Evolutionary conservation across 2,888 invertebrate genomes (phyloP), one percentile per base, ranked within the genome.

Genomic region (Drosophila kokeensis): DNA sequence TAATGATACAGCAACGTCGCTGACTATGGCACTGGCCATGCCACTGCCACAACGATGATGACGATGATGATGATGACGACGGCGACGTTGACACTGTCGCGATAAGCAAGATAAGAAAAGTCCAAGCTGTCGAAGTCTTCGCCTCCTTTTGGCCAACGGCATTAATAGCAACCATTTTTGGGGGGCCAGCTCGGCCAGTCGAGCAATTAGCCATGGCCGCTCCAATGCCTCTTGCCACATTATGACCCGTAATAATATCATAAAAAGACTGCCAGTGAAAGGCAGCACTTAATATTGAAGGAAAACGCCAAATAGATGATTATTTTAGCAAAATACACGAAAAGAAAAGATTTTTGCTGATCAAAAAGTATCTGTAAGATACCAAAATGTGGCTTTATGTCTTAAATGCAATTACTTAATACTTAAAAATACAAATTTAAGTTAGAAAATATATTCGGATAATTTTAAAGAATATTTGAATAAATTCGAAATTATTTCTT

Each of bases 51-150:
- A 58, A 73, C 64, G 81, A 80, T 58, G 76, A 78, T 40, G 59
- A 67, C 34, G 70, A 64, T 48, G 64, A 69, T 45, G 69, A 71
- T 30, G 58, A 45, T 5, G 60, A n/a, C 1, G 59, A 34, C 61
- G 73, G 67, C 75, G 76, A 61, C 72, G 83, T 78, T 82, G 86
- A 78, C 88, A 74, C 75, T 63, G 60, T 30, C 45, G 53, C 69
- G 89, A 87, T 89, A 89, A 84, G 75, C 71, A 63, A 66, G 84
- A 84, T 84, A 80, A 82, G 84, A 60, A 65, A 69, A 62, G 61
- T 57, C 54, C 57, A 62, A 78, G 66, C 58, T 78, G 64, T 64
- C 64, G 50, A 73, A 64, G 21, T 50, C 40, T 49, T 34, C 57
- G 50, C 36, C 57, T 57, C 32, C 38, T 49, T 55, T 27, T 52